phyloP scores from a whole-genome alignment of 2,797 vertebrate species.

The Halcyon leucocephala region DNA sequence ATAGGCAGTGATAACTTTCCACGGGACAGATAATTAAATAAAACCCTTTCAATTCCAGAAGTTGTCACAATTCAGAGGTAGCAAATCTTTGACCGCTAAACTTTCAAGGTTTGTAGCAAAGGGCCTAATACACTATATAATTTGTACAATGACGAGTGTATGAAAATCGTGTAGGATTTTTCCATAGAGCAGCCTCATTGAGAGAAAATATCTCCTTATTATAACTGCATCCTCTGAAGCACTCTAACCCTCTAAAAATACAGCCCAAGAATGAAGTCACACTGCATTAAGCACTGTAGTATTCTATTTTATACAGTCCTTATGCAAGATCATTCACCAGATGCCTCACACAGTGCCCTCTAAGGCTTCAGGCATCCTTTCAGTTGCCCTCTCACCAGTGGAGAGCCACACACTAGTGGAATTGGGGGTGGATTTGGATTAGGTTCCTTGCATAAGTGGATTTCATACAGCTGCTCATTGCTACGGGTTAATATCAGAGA shows the following conservation, averaged over 20 bases:
- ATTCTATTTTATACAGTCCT: neutral
- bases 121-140: neutral
- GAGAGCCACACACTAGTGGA: fast-evolving
- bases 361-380: neutral
- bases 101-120: neutral
- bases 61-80: neutral
- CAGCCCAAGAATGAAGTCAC: neutral
- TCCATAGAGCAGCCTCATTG: neutral
- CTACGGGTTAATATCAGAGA: neutral
- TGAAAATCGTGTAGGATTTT: neutral
- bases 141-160: neutral
- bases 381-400: neutral
- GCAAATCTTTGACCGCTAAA: neutral
- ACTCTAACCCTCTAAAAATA: conserved; percentile 50
- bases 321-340: neutral
- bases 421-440: neutral
- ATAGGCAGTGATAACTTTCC: conserved; percentile 1
- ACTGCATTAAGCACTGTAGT: neutral
- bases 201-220: neutral
- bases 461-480: neutral
- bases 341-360: neutral
- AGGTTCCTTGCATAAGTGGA: neutral
- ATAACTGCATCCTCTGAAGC: neutral
- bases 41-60: neutral
- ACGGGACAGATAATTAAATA: neutral